Base-by-base conservation (phyloP, 2,888 invertebrate species). In the Mycalesis mineus region DNA sequence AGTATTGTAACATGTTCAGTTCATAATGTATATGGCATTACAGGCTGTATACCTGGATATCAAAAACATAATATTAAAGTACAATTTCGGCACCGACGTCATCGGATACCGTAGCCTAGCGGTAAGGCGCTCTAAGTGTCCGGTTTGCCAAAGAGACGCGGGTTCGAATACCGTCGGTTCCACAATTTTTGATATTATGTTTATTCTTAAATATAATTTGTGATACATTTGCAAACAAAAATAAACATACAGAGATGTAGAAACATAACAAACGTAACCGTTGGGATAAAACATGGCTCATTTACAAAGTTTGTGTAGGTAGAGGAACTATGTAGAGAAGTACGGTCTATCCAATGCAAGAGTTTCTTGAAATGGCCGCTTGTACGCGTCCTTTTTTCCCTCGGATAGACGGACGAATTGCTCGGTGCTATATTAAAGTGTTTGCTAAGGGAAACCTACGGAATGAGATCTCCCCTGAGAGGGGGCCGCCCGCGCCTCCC, bases 381-480 rank as follows among this genome's bases (percentile, higher is more conserved):
- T 62, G 57, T 57, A 42, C 55, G 39, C 44, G 47, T 62, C 62
- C 57, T 60, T 78, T 73, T 74, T 68, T 67, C 65, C 61, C n/a
- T 66, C 64, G 57, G 50, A 57, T 50, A 69, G 67, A 68, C 63
- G 66, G 69, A 66, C 67, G 75, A 74, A 77, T 74, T 76, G 73
- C 74, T 73, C 65, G 66, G 71, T 70, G 67, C 70, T 65, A 60
- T 72, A 73, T 73, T 72, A 77, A 78, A 79, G 72, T 78, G 77
- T 80, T 78, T 77, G 70, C 74, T 56, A 63, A 63, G 59, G 58
- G 62, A 62, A 62, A 61, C 59, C 63, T 47, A 45, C 49, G 41
- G 58, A 49, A 58, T 51, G 54, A 51, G 54, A 42, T 49, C 50
- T 51, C 55, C 55, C 56, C 28, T 22, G 60, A 39, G 58, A 28